Evolutionary conservation across 2,797 vertebrate genomes (phyloP).

Genomic region (Hypotaenidia okinawae): DNA sequence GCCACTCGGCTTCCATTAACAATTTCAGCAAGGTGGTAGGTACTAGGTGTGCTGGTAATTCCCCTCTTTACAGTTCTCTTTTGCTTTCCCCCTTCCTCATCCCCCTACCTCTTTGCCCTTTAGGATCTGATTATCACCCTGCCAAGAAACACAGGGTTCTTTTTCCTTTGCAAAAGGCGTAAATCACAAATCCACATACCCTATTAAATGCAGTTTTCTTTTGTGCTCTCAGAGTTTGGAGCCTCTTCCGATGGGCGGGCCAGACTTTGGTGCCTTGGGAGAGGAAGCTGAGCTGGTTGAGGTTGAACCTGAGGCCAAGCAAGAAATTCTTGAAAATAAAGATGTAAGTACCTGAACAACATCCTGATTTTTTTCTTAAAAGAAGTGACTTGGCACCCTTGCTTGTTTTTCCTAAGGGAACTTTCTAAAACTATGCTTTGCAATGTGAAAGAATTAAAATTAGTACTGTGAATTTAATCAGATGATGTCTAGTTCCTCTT

Average conservation of each 20-base stretch:
- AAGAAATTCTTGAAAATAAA: conserved; percentile 96
- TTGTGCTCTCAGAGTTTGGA: conserved; percentile 86
- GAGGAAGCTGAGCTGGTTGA: conserved; percentile 89
- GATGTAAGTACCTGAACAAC: conserved; percentile 80
- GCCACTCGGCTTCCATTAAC: neutral
- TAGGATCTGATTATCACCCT: neutral
- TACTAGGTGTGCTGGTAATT: neutral
- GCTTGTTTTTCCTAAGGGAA: neutral
- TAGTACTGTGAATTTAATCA: neutral
- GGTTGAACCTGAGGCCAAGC: conserved; percentile 88
- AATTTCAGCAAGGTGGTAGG: neutral
- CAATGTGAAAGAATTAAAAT: neutral
- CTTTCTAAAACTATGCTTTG: neutral
- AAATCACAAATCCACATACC: fast-evolving
- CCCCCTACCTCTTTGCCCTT: too few species aligned
- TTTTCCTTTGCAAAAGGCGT: neutral
- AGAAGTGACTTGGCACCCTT: neutral
- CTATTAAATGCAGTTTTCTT: neutral
- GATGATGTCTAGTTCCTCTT: neutral
- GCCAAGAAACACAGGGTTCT: fast-evolving
- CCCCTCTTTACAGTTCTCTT: neutral
- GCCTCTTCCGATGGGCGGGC: conserved; percentile 88
- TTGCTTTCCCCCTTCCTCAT: neutral
- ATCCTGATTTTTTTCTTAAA: neutral
- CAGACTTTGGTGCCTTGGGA: conserved; percentile 83